These are phyloP conservation scores for Sebastiscus tertius DNA, from an alignment of 2,797 vertebrate genomes.

Conservation along the genomic window DNA sequence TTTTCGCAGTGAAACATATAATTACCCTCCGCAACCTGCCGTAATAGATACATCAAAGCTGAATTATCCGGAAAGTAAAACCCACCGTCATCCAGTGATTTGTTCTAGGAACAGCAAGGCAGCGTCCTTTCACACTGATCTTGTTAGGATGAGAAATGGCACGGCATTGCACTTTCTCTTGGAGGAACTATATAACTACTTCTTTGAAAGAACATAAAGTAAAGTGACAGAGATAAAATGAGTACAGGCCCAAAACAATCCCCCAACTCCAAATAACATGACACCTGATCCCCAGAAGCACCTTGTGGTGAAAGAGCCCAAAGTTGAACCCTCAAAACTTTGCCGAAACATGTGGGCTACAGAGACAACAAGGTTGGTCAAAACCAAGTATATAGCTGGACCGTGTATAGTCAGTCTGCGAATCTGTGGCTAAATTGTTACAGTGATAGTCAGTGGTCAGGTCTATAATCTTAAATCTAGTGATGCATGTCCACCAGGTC, in stretches of 20 bases:
- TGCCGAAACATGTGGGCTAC: background rate
- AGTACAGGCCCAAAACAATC: background rate
- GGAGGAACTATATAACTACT: background rate
- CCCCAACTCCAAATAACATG: background rate
- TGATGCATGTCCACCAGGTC: fast-evolving
- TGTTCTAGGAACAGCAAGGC: background rate
- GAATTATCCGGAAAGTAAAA: background rate
- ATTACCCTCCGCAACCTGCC: background rate
- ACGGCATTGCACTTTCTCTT: background rate
- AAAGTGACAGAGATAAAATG: constrained; percentile 2
- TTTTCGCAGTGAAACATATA: background rate
- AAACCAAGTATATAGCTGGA: too few relatives aligned
- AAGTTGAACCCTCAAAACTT: background rate
- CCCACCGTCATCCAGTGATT: background rate
- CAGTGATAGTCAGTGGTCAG: too few relatives aligned
- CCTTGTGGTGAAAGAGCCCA: background rate
- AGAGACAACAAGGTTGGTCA: too few relatives aligned
- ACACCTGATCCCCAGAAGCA: constrained; percentile 13
- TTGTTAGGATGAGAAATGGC: constrained; percentile 5
- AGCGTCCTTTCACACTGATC: background rate
- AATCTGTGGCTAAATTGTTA: too few relatives aligned
- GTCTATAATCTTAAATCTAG: too few relatives aligned
- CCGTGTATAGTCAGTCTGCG: too few relatives aligned
- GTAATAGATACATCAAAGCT: background rate
- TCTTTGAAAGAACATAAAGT: constrained; percentile 13